A percentile compares a stretch with the other conserved stretches of the same genome.
These are phyloP conservation scores for Cervus canadensis DNA, from an alignment of 2,113 vertebrate genomes.

Conservation along the genomic window DNA sequence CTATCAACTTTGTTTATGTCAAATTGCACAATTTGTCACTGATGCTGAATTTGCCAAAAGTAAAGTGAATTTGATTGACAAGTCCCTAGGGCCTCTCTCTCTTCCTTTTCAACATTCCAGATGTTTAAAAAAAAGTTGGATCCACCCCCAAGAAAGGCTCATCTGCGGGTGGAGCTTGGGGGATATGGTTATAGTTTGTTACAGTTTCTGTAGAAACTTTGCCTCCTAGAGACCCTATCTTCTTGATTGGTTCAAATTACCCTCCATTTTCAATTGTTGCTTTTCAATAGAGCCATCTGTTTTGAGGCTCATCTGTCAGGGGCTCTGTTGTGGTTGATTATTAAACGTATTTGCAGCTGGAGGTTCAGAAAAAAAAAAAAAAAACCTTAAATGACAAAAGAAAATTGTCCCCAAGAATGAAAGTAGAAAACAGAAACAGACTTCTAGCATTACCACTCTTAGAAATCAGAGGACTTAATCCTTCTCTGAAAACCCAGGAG, in stretches of 20 bases:
- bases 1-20: constrained; percentile 66
- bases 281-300: constrained; percentile 52
- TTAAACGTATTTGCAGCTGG: constrained; percentile 57
- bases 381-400: constrained; percentile 9
- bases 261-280: constrained; percentile 15
- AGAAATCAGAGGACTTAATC: not conserved
- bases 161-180: not conserved
- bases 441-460: not conserved
- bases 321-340: constrained; percentile 21
- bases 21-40: constrained; percentile 54
- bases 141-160: not conserved
- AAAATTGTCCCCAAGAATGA: constrained; percentile 15
- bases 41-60: constrained; percentile 50
- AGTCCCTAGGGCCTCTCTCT: not conserved
- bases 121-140: constrained; percentile 49
- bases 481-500: not conserved
- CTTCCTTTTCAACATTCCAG: constrained; percentile 55
- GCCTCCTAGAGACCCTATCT: constrained; percentile 33
- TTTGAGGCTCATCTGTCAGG: constrained; percentile 42
- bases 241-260: constrained; percentile 56
- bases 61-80: constrained; percentile 57
- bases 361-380: not conserved
- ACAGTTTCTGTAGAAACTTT: constrained; percentile 47
- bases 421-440: constrained; percentile 29
- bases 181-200: constrained; percentile 7